Percentiles rank a stretch among this genome's conserved stretches.
These are phyloP conservation scores for Xenentodon cancila DNA, from an alignment of 2,797 vertebrate genomes.

Conservation along the genomic window DNA sequence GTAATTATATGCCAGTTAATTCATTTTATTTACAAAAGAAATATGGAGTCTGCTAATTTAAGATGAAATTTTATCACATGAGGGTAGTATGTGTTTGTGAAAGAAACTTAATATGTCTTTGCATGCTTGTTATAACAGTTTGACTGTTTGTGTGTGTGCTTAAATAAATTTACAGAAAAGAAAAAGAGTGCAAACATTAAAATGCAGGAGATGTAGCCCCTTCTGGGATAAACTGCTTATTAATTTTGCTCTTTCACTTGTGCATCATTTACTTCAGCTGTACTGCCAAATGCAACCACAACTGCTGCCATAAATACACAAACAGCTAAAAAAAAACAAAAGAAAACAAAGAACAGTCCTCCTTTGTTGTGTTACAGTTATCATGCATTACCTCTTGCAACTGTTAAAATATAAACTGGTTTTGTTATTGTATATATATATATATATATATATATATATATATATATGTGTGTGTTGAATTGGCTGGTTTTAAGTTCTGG, in stretches of 20 bases:
- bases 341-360: slow-evolving; percentile 38
- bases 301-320: slow-evolving; percentile 56
- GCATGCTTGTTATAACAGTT: slow-evolving; percentile 9
- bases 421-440: slow-evolving; percentile 29
- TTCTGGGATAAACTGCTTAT: slow-evolving; percentile 62
- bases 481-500: background rate
- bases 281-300: slow-evolving; percentile 52
- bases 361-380: slow-evolving; percentile 47
- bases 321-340: slow-evolving; percentile 30
- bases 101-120: background rate
- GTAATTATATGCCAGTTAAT: slow-evolving; percentile 3
- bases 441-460: slow-evolving; percentile 22
- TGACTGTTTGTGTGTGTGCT: background rate
- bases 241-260: slow-evolving; percentile 66
- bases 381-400: slow-evolving; percentile 39
- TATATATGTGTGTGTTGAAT: slow-evolving; percentile 25
- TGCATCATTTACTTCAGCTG: slow-evolving; percentile 63
- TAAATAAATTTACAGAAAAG: slow-evolving; percentile 22
- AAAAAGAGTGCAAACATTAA: slow-evolving; percentile 40
- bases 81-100: background rate
- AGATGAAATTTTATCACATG: background rate
- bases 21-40: background rate
- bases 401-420: slow-evolving; percentile 26
- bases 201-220: slow-evolving; percentile 48
- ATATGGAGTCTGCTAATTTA: slow-evolving; percentile 13